phyloP scores from a whole-genome alignment of 2,113 vertebrate species.

The Periophthalmus modestus region DNA sequence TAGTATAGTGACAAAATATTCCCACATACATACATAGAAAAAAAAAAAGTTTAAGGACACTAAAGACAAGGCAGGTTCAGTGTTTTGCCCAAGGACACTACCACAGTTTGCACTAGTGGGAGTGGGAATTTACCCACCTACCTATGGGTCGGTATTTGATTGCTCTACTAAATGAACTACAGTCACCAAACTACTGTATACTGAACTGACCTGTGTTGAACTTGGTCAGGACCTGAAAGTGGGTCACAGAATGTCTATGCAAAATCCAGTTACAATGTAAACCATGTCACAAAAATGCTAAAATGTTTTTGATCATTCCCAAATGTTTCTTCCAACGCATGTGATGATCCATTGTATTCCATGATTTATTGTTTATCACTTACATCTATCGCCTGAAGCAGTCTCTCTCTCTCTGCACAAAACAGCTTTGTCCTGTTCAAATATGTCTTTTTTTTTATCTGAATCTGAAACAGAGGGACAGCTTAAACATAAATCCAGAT shows the following conservation, averaged over 20 bases:
- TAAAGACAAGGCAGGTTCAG: too few relatives aligned
- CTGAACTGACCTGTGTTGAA: too few relatives aligned
- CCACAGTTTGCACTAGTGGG: too few relatives aligned
- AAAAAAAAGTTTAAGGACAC: too few relatives aligned
- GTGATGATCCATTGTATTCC: not conserved
- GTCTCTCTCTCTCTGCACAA: constrained; percentile 18
- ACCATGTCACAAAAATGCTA: not conserved
- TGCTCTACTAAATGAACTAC: too few relatives aligned
- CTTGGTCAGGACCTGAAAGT: not conserved
- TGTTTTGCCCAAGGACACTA: too few relatives aligned
- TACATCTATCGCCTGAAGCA: not conserved
- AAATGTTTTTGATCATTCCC: not conserved
- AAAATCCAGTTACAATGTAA: not conserved
- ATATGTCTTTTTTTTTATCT: constrained; percentile 44
- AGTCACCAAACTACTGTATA: too few relatives aligned
- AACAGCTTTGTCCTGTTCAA: constrained; percentile 31
- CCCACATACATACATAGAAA: too few relatives aligned
- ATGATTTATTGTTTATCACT: constrained; percentile 26
- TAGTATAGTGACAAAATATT: too few relatives aligned
- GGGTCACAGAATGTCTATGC: not conserved
- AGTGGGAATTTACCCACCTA: too few relatives aligned
- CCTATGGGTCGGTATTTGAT: too few relatives aligned
- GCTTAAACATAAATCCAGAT: constrained; percentile 33
- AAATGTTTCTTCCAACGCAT: constrained; percentile 3
- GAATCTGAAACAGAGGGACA: constrained; percentile 10